phyloP scores from a whole-genome alignment of 1,140 invertebrate species.

The Triops longicaudatus region DNA sequence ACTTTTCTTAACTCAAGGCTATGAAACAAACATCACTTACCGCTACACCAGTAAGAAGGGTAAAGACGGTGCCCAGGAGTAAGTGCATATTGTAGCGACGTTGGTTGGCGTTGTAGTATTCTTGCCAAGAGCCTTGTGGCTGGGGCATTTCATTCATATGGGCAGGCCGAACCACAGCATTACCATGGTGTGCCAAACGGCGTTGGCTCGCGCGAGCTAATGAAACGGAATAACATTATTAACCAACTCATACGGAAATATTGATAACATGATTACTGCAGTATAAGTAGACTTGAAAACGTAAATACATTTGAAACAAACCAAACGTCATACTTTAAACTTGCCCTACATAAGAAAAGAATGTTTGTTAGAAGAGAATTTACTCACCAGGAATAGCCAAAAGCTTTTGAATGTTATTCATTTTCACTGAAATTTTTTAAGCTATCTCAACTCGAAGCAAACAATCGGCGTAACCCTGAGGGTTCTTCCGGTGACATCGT shows the following conservation, averaged over 20 bases:
- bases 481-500: neutral
- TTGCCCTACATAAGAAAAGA: neutral
- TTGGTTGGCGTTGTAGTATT: conserved; percentile 52
- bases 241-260: neutral
- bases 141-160: conserved; percentile 63
- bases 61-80: conserved; percentile 48
- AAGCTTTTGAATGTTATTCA: neutral
- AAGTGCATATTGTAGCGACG: conserved; percentile 57
- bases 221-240: neutral
- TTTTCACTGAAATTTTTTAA: neutral
- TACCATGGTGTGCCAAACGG: neutral
- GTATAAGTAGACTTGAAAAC: too few relatives aligned
- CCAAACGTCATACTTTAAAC: too few relatives aligned
- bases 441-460: neutral
- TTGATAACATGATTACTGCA: too few relatives aligned
- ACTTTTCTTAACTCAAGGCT: neutral
- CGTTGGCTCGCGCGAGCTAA: neutral
- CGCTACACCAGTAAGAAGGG: conserved; percentile 47
- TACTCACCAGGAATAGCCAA: neutral
- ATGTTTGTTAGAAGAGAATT: neutral
- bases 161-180: conserved; percentile 34
- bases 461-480: neutral
- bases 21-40: conserved; percentile 40
- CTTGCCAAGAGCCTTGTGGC: conserved; percentile 63
- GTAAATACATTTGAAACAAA: too few relatives aligned